phyloP scores from a whole-genome alignment of 2,797 vertebrate genomes.

The Ambastaia sidthimunki region DNA sequence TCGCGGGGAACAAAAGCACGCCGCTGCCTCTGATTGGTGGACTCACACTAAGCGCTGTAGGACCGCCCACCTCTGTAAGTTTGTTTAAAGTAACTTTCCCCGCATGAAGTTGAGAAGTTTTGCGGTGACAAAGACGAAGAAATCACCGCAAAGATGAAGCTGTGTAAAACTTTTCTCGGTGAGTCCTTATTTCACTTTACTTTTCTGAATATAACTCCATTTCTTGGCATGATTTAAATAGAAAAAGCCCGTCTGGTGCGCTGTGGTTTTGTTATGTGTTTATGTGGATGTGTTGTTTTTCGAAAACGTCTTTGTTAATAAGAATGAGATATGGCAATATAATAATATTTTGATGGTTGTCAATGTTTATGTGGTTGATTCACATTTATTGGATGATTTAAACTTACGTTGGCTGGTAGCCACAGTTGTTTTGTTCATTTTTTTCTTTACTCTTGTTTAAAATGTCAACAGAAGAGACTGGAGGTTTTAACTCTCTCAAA shows the following conservation, averaged over 20 bases:
- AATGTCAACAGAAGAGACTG: neutral
- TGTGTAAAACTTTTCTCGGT: slow-evolving; percentile 88
- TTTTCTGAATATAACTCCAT: neutral
- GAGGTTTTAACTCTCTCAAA: neutral
- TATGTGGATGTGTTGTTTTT: neutral
- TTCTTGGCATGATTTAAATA: neutral
- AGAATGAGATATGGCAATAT: too few relatives aligned
- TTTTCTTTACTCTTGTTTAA: slow-evolving; percentile 4
- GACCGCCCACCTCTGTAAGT: slow-evolving; percentile 72
- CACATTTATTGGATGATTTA: neutral
- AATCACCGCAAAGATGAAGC: slow-evolving; percentile 80
- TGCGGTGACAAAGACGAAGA: slow-evolving; percentile 57
- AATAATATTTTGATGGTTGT: neutral
- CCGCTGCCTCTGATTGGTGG: slow-evolving; percentile 75
- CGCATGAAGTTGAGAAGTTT: slow-evolving; percentile 69
- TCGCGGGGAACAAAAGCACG: slow-evolving; percentile 64
- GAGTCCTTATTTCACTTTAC: slow-evolving; percentile 62
- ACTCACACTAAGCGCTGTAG: slow-evolving; percentile 34
- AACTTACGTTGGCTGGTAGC: neutral
- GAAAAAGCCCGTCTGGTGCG: neutral
- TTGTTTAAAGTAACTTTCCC: slow-evolving; percentile 78
- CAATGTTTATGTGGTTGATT: neutral
- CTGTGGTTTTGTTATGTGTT: neutral
- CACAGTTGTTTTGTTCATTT: neutral
- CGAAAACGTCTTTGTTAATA: neutral